phyloP scores from a whole-genome alignment of 2,888 invertebrate genomes.

The Hemaris fuciformis region DNA sequence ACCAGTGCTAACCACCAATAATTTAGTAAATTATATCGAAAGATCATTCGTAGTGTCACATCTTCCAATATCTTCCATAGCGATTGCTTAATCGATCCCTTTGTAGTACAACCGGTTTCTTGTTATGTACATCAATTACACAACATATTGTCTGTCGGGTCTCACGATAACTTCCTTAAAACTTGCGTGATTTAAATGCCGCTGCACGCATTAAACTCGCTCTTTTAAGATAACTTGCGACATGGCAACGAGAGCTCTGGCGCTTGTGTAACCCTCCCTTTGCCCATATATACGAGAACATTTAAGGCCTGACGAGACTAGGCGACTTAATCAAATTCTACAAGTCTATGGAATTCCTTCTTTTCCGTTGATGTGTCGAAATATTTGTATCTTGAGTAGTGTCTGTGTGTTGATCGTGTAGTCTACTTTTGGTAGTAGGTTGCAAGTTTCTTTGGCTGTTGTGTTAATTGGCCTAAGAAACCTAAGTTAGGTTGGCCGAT shows the following conservation, averaged over 20 bases:
- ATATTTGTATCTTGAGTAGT: not conserved
- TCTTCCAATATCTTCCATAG: not conserved
- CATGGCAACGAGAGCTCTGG: not conserved
- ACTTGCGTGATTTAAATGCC: not conserved
- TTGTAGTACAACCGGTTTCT: not conserved
- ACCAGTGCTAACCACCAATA: too few species aligned
- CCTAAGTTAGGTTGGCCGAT: too few species aligned
- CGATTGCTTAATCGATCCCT: not conserved
- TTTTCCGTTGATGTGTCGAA: not conserved
- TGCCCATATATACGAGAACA: not conserved
- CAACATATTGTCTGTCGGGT: not conserved
- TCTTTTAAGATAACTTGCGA: not conserved
- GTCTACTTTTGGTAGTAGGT: too few species aligned
- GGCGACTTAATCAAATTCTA: not conserved
- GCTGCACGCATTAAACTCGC: not conserved
- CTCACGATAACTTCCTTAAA: conserved; percentile 1
- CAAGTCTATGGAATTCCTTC: not conserved
- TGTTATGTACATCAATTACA: not conserved
- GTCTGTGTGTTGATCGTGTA: not conserved
- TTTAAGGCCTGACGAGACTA: not conserved
- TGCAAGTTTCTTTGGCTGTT: too few species aligned
- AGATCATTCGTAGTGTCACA: not conserved
- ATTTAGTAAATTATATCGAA: too few species aligned
- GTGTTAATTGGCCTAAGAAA: too few species aligned
- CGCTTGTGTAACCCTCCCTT: not conserved